Percentiles rank a stretch among this genome's conserved stretches.
Conservation (phyloP, 2,113 vertebrate species). For the Microcebus murinus region DNA sequence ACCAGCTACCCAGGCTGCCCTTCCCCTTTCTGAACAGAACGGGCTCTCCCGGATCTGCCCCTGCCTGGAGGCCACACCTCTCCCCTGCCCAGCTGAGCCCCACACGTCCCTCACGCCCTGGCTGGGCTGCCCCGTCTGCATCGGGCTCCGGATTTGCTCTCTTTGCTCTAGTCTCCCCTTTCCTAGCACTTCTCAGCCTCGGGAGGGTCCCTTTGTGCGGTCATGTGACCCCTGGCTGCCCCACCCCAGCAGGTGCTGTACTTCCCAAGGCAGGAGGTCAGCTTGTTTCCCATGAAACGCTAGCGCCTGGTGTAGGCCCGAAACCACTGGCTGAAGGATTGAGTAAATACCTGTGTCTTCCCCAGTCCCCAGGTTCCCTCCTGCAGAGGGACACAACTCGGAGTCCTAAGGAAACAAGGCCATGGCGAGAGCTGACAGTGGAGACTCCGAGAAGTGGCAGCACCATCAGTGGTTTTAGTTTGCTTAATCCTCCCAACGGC, state of each 20-base stretch:
- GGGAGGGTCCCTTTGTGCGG: too few species aligned
- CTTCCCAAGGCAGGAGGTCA: background rate
- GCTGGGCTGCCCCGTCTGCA: background rate
- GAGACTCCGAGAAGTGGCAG: background rate
- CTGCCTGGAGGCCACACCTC: background rate
- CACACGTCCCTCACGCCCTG: background rate
- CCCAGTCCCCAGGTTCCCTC: background rate
- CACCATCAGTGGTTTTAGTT: background rate
- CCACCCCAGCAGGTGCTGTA: background rate
- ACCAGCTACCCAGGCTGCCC: background rate
- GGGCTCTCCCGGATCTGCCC: background rate
- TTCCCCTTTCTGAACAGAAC: background rate
- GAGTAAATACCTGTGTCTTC: background rate
- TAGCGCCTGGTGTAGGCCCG: background rate
- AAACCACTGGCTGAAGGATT: background rate
- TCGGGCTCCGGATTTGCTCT: background rate
- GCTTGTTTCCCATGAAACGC: background rate
- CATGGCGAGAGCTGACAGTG: background rate
- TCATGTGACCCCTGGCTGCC: background rate
- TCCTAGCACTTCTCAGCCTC: background rate
- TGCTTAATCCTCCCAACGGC: background rate
- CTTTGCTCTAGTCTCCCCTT: background rate
- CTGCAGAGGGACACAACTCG: background rate
- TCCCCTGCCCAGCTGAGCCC: background rate
- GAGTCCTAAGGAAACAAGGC: background rate